Conservation (phyloP, 2,888 invertebrate genomes). For the Unio delphinus region DNA sequence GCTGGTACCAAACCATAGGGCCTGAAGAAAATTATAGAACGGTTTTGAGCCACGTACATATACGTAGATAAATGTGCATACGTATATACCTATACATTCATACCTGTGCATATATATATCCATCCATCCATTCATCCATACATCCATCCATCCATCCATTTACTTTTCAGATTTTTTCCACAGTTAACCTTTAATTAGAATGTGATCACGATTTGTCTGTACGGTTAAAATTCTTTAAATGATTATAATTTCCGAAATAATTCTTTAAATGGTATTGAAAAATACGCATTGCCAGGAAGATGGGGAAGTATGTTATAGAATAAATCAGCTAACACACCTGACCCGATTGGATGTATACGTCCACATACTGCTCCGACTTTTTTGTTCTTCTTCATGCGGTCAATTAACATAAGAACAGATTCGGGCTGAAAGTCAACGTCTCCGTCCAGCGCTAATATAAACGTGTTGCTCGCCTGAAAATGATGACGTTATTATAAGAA, state of each 20-base stretch:
- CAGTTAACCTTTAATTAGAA: neutral
- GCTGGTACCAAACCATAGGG: constrained; percentile 99
- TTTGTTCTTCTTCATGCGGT: constrained; percentile 98
- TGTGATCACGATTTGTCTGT: too few relatives aligned
- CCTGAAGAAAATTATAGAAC: constrained; percentile 73
- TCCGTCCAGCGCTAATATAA: constrained; percentile 92
- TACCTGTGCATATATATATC: too few relatives aligned
- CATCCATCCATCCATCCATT: too few relatives aligned
- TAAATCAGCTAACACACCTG: constrained; percentile 26
- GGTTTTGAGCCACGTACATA: too few relatives aligned
- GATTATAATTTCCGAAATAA: neutral
- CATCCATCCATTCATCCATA: too few relatives aligned
- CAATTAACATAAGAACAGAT: constrained; percentile 92
- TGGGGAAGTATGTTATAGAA: neutral
- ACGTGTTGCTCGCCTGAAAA: constrained; percentile 87
- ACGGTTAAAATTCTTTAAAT: neutral
- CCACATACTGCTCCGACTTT: constrained; percentile 98
- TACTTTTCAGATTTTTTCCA: neutral
- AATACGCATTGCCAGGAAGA: too few relatives aligned
- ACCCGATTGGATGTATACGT: constrained; percentile 96
- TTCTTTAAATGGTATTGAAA: neutral
- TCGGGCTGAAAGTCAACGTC: constrained; percentile 94
- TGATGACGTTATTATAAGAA: neutral
- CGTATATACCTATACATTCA: too few relatives aligned
- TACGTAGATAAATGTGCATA: neutral